phyloP scores from a whole-genome alignment of 1,140 invertebrate genomes.

The Hesperophylax magnus region DNA sequence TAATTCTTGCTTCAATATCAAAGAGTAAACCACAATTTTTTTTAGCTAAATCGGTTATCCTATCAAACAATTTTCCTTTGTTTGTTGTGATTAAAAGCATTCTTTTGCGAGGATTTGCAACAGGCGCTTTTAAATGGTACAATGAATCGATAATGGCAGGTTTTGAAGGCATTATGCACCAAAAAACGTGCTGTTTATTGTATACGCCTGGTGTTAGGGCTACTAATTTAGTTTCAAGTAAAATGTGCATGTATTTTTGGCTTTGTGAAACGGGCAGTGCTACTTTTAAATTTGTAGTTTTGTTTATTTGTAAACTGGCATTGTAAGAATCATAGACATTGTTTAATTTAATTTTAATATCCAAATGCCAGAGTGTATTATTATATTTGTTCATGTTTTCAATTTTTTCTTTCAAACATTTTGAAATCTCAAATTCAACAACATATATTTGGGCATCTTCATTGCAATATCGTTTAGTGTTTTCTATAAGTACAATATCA shows the following conservation, averaged over 20 bases:
- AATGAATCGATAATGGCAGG: conserved; percentile 7
- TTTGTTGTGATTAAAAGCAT: background rate
- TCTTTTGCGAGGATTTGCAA: conserved; percentile 23
- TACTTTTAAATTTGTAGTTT: background rate
- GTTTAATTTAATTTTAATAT: conserved; percentile 6
- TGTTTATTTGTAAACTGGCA: background rate
- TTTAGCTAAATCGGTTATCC: background rate
- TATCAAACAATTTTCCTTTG: background rate
- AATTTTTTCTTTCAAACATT: conserved; percentile 38
- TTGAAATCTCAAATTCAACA: conserved; percentile 30
- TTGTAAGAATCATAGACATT: background rate
- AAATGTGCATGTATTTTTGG: background rate
- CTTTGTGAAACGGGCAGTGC: conserved; percentile 3
- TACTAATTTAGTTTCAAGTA: background rate
- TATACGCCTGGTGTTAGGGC: conserved; percentile 4
- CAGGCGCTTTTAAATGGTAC: conserved; percentile 17
- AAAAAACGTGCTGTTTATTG: conserved; percentile 26
- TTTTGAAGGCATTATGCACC: conserved; percentile 25
- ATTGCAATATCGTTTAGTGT: conserved; percentile 12
- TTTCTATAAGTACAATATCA: conserved; percentile 16
- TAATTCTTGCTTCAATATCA: background rate
- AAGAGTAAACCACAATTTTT: conserved; percentile 19
- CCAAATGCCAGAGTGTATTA: conserved; percentile 28
- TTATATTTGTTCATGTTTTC: conserved; percentile 29
- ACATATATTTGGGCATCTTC: conserved; percentile 25